Percentiles rank a stretch among this genome's conserved stretches.
These are phyloP conservation scores for Pelodiscus sinensis DNA, from an alignment of 2,113 vertebrate species.

Conservation along the genomic window DNA sequence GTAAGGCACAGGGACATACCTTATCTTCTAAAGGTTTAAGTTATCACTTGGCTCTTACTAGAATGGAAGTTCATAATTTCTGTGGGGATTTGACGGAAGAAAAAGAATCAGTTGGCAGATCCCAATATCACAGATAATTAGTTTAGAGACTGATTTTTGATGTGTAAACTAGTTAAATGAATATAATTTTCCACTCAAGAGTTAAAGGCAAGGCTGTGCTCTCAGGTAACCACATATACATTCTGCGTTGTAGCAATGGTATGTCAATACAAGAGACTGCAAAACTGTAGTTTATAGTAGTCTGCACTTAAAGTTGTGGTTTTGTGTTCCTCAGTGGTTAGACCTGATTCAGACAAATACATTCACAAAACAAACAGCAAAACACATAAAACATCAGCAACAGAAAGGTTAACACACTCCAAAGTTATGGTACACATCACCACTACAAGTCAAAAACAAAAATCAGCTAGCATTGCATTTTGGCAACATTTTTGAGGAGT, in stretches of 20 bases:
- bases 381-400: slow-evolving; percentile 31
- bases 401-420: slow-evolving; percentile 17
- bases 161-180: slow-evolving; percentile 15
- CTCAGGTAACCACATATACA: slow-evolving; percentile 55
- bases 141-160: background rate
- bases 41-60: background rate
- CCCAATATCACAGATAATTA: slow-evolving; percentile 35
- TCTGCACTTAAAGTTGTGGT: slow-evolving; percentile 53
- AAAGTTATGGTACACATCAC: slow-evolving; percentile 29
- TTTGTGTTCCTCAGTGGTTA: slow-evolving; percentile 56
- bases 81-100: background rate
- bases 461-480: slow-evolving; percentile 9
- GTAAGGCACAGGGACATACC: background rate
- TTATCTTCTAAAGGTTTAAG: background rate
- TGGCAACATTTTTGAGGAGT: slow-evolving; percentile 25
- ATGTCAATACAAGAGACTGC: slow-evolving; percentile 43
- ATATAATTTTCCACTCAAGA: slow-evolving; percentile 33
- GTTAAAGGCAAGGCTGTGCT: slow-evolving; percentile 59
- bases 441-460: background rate
- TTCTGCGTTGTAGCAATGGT: slow-evolving; percentile 41
- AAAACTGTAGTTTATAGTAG: slow-evolving; percentile 53
- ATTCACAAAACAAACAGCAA: slow-evolving; percentile 59
- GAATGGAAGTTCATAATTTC: background rate
- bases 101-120: slow-evolving; percentile 1
- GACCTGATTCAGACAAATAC: slow-evolving; percentile 45